A percentile compares a stretch with the other conserved stretches of the same genome.
These are phyloP conservation scores for Agrilus cyanescens DNA, from an alignment of 2,888 invertebrate species.

Conservation along the genomic window DNA sequence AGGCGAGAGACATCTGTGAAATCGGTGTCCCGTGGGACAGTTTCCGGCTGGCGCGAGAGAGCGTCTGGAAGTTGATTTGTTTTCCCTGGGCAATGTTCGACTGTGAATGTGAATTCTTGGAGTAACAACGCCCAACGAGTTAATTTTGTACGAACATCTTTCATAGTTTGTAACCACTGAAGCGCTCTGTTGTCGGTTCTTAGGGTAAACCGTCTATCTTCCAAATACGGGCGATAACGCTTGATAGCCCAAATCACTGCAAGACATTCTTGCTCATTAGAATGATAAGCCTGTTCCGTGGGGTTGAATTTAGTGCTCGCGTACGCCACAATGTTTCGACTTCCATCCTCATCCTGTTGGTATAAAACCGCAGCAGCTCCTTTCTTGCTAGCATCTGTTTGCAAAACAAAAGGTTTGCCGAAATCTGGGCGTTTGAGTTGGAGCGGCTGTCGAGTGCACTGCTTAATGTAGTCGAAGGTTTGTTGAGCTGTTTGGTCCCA, in stretches of 20 bases:
- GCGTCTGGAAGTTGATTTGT: too few species aligned
- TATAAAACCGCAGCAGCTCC: constrained; percentile 19
- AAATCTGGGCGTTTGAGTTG: constrained; percentile 13
- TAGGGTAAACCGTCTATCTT: constrained; percentile 15
- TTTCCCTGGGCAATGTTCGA: constrained; percentile 20
- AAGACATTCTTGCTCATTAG: constrained; percentile 19
- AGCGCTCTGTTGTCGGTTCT: constrained; percentile 17
- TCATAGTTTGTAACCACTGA: constrained; percentile 12
- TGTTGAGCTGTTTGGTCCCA: constrained; percentile 10
- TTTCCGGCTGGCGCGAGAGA: too few species aligned
- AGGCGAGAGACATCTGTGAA: neutral
- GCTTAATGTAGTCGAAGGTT: constrained; percentile 11
- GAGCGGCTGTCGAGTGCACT: constrained; percentile 9
- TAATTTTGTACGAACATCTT: constrained; percentile 10
- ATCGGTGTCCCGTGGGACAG: constrained; percentile 10
- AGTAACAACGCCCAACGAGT: constrained; percentile 14
- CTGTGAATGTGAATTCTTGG: constrained; percentile 13
- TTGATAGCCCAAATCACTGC: constrained; percentile 18
- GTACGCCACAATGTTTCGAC: constrained; percentile 12
- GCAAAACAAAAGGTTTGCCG: constrained; percentile 12
- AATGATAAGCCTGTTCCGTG: constrained; percentile 14
- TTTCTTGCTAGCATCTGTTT: constrained; percentile 16
- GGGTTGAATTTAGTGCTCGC: constrained; percentile 12
- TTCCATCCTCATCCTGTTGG: constrained; percentile 8
- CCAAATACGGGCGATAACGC: constrained; percentile 15